Evolutionary conservation across 2,113 vertebrate species (phyloP), one percentile per base, ranked within the genome.

Genomic region (Dolichallabes microphthalmus): DNA sequence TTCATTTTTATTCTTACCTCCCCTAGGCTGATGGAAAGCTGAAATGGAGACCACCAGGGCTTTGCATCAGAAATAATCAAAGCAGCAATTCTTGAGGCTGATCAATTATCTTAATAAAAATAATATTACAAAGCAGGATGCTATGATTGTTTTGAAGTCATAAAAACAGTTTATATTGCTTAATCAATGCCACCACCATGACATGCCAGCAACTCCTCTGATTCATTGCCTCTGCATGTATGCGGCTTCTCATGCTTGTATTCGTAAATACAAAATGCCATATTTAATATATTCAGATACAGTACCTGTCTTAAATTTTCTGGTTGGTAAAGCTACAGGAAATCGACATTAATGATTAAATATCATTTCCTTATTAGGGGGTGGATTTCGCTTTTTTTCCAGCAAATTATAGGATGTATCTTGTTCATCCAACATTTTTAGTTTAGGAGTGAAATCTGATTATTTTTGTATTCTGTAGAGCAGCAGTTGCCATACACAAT

Each of bases 61-160:
- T n/a, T 73, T 83, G 57, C 68, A 73, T 83, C 14, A 73, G 32
- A 35, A 58, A 50, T 60, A 22, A 25, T 60, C 53, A 19, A 45
- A 20, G 20, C 53, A 60, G 66, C 32, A 69, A 45, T 30, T 57
- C 81, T 57, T 20, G 27, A 32, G 32, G 52, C 64, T 30, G 74
- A 84, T 84, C 73, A 32, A 66, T 78, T 66, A 66, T 68, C 25
- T 17, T 69, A 85, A 79, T 35, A 45, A 57, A 60, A 60, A 61
- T 61, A 45, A n/a, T 50, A n/a, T 71, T 45, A 73, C 53, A 3
- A 82, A 71, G 53, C 66, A 39, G 53, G 58, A 71, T 15, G 30
- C 14, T 57, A n/a, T 55, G 83, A 27, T 68, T 69, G 83, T 84
- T 13, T 78, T 53, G 32, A 64, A 61, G 52, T 68, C 75, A 69